Percentiles rank a stretch among this genome's conserved stretches.
phyloP scores from a whole-genome alignment of 1,140 invertebrate genomes.

The Drosophila arizonae region DNA sequence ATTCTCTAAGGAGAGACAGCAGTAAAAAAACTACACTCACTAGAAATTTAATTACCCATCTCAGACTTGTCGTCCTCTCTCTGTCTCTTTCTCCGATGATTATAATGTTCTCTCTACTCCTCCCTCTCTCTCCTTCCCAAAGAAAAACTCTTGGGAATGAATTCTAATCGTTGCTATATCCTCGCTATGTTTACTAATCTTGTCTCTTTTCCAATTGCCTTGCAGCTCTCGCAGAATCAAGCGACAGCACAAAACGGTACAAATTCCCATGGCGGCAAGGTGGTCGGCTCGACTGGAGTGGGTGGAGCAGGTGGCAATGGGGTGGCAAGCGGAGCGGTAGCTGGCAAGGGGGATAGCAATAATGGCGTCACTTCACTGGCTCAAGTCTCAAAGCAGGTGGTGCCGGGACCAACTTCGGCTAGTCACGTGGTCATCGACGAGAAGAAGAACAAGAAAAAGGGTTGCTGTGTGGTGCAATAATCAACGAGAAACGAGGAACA shows the following conservation, averaged over 20 bases:
- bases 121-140: too few species aligned
- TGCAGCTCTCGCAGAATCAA: constrained; percentile 78
- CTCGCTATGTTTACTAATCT: neutral
- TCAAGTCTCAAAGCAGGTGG: constrained; percentile 82
- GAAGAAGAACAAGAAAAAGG: constrained; percentile 82
- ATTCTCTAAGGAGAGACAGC: too few species aligned
- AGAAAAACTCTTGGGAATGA: too few species aligned
- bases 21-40: too few species aligned
- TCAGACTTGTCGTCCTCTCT: too few species aligned
- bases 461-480: constrained; percentile 83
- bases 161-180: neutral
- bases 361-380: constrained; percentile 74
- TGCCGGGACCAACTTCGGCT: constrained; percentile 82
- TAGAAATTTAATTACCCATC: too few species aligned
- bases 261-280: constrained; percentile 77
- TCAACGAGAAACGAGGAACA: constrained; percentile 14
- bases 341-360: constrained; percentile 56
- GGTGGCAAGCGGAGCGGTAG: constrained; percentile 34
- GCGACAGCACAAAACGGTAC: constrained; percentile 82
- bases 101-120: too few species aligned
- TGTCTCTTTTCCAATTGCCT: neutral
- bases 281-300: constrained; percentile 43
- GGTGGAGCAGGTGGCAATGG: constrained; percentile 36
- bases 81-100: too few species aligned
- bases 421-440: constrained; percentile 83